Base-by-base conservation (phyloP, 2,113 vertebrate species). In the Passer domesticus region DNA sequence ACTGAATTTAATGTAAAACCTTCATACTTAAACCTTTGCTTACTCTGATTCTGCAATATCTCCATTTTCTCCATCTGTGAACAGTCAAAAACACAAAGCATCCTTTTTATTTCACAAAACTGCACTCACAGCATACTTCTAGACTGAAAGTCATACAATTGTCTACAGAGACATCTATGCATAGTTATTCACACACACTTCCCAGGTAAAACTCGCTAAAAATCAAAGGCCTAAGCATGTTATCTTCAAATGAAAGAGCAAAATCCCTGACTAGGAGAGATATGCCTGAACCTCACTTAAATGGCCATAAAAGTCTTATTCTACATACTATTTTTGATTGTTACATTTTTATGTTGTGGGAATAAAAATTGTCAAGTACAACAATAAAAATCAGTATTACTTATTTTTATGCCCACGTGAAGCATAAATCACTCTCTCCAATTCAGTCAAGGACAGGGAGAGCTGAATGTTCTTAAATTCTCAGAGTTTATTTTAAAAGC, bases 401-500 rank as follows among this genome's bases (percentile, higher is more conserved):
- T 95, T 97, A 86, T 93, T 96, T 95, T 94, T 86, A 78, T 72
- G 96, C 80, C 81, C 55, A 20, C 21, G 67, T 96, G 75, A 97
- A 95, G 31, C 62, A 92, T 90, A 97, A 95, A 97, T 96, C 88
- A 97, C 80, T 96, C 78, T 96, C 75, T 93, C 64, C 87, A 96
- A 93, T 97, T 97, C 93, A 97, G 37, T 44, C 69, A 92, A 94
- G 86, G 81, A 95, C 79, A 96, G 72, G 75, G 63, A 97, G 92
- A 96, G 64, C 91, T 96, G 79, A 97, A 92, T 89, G 93, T 97
- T 97, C 96, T 96, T 89, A 96, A 97, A 97, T 97, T 96, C 91
- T 88, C 64, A 69, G 93, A 92, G 94, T 83, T 95, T 86, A 69
- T 95, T 97, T 97, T 90, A 96, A 96, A 98, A 96, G 95, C 91